Conservation (phyloP, 1,140 invertebrate species). For the Drosophila aff. region DNA sequence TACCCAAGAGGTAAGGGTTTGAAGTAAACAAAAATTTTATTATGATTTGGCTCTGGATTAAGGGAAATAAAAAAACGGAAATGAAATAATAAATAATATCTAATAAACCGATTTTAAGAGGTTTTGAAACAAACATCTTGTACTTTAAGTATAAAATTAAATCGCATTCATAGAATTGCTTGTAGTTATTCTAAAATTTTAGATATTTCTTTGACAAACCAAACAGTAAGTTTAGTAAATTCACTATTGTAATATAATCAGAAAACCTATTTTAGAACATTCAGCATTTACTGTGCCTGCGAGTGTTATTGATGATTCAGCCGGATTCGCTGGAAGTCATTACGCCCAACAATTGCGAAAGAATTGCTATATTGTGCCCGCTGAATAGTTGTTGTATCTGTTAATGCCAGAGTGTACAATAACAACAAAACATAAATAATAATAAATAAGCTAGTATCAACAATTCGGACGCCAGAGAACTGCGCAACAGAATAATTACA, state of each 20-base stretch:
- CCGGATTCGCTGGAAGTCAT: constrained; percentile 5
- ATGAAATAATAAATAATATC: too few relatives aligned
- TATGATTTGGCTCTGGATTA: too few relatives aligned
- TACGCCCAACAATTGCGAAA: constrained; percentile 14
- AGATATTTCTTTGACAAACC: background rate
- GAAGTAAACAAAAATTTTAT: too few relatives aligned
- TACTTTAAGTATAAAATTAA: too few relatives aligned
- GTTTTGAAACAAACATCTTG: too few relatives aligned
- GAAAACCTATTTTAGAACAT: background rate
- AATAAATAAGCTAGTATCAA: constrained; percentile 35
- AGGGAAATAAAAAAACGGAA: too few relatives aligned
- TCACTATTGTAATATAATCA: background rate
- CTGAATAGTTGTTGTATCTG: constrained; percentile 23
- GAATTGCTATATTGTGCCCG: constrained; percentile 12
- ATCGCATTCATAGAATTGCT: too few relatives aligned
- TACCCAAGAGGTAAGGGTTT: too few relatives aligned
- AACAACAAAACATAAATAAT: constrained; percentile 10
- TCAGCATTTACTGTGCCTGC: constrained; percentile 5
- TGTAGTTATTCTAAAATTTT: too few relatives aligned
- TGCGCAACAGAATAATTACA: constrained; percentile 77
- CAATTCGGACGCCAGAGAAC: constrained; percentile 41
- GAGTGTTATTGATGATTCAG: constrained; percentile 22
- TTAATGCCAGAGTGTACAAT: constrained; percentile 21
- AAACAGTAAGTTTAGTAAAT: background rate
- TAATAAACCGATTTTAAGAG: too few relatives aligned